Evolutionary conservation across 2,888 invertebrate genomes (phyloP), one percentile per base, ranked within the genome.

Genomic region (Eremobia ochroleuca): DNA sequence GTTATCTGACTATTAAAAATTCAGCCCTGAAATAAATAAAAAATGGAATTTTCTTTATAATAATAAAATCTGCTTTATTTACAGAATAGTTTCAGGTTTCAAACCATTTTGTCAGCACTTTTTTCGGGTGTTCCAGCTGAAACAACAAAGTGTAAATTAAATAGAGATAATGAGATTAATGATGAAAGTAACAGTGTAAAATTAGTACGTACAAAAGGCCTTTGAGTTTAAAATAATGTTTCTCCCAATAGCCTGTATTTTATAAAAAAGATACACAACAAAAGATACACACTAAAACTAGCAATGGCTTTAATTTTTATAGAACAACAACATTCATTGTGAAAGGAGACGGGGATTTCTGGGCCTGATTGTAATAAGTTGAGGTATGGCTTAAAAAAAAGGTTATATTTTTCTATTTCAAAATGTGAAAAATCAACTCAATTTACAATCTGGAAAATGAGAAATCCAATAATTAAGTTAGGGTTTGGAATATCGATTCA

Each of bases 71-170:
- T 6, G 18, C 0, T 66, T 66, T 52, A 46, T 55, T 37, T 46
- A 55, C 18, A 43, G 1, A 18, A 18, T 6, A 1, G 13, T n/a
- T 64, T n/a, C 28, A 15, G 15, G 25, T 61, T 81, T 84, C 37
- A 84, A 11, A 86, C 79, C 0, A 70, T 70, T 75, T 84, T 82
- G 6, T 15, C 71, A 31, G n/a, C 31, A 2, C 13, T 65, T 62
- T 79, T 82, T 46, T 66, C 34, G 0, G 28, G 4, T 25, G 28
- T 21, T 18, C 25, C 61, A 52, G 37, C 83, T 84, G 66, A 34
- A 84, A 84, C 66, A 73, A 64, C 11, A 64, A 46, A 31, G 4
- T 5, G 21, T 0, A 58, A 18, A 58, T 34, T 37, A 25, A 46
- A 18, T 13, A 18, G 13, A 25, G 1, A 37, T 6, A 18, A n/a